These are phyloP conservation scores for Pyrocephalus nanus DNA, from an alignment of 2,797 vertebrate genomes.

Conservation along the genomic window DNA sequence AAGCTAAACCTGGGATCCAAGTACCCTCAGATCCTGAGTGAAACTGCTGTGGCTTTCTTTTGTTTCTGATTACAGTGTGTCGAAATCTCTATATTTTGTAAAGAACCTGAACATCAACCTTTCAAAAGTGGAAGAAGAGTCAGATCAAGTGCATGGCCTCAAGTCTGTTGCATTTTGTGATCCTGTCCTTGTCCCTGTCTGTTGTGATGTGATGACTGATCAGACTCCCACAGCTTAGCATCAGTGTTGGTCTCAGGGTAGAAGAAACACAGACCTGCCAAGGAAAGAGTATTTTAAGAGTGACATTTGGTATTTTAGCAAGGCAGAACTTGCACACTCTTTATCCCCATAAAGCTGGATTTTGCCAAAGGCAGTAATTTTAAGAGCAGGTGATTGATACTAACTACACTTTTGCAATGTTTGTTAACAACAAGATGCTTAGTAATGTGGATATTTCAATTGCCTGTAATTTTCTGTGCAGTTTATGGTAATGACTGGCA, in stretches of 20 bases:
- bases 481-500: not conserved
- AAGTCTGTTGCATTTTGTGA: not conserved
- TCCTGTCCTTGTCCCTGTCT: not conserved
- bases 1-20: not conserved
- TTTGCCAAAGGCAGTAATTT: not conserved
- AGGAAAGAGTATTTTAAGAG: not conserved
- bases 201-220: not conserved
- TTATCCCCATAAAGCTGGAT: not conserved
- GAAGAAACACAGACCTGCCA: not conserved
- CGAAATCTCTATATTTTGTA: not conserved
- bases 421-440: not conserved
- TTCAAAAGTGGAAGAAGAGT: not conserved
- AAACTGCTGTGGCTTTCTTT: not conserved
- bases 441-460: not conserved
- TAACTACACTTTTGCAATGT: not conserved
- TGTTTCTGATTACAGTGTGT: not conserved
- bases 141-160: not conserved
- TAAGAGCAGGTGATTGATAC: not conserved
- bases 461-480: not conserved
- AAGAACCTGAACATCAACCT: not conserved
- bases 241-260: not conserved
- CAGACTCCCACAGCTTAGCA: not conserved
- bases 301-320: not conserved
- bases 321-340: not conserved
- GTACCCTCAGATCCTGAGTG: not conserved